phyloP scores from a whole-genome alignment of 2,888 invertebrate species.

The Epirrita christyi region DNA sequence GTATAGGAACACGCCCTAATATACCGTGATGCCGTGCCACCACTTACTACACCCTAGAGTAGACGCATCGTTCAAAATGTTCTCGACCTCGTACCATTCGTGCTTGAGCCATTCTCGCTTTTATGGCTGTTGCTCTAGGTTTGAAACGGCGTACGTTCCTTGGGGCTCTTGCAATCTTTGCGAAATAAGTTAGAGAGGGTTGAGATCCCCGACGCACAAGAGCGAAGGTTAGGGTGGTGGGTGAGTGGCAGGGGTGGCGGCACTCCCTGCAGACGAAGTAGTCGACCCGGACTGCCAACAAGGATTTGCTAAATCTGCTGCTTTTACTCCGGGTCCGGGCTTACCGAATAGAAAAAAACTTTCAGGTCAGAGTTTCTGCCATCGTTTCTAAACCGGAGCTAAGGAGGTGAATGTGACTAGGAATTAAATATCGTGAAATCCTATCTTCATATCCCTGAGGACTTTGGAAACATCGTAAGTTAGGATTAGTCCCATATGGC shows the following conservation, averaged over 20 bases:
- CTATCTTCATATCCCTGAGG: not conserved
- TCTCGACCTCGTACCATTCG: constrained; percentile 71
- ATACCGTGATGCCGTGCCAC: constrained; percentile 54
- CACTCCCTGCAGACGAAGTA: constrained; percentile 71
- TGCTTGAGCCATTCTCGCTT: constrained; percentile 58
- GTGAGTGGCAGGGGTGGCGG: constrained; percentile 65
- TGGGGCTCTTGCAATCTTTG: constrained; percentile 62
- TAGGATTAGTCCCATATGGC: too few species aligned
- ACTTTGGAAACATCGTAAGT: too few species aligned
- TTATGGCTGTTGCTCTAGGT: constrained; percentile 49
- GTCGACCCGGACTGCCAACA: constrained; percentile 78
- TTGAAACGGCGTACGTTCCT: constrained; percentile 47
- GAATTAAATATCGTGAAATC: not conserved
- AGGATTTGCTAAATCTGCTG: constrained; percentile 82
- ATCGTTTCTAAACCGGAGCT: not conserved
- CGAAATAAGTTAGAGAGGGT: constrained; percentile 58
- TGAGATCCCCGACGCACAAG: constrained; percentile 80
- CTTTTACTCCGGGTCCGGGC: constrained; percentile 57
- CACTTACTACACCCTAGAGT: constrained; percentile 77
- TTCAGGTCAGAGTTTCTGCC: constrained; percentile 2
- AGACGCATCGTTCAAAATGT: constrained; percentile 75
- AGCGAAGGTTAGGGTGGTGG: constrained; percentile 78
- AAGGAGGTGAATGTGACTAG: not conserved
- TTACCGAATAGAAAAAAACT: constrained; percentile 52
- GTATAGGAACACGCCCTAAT: constrained; percentile 52